phyloP scores from a whole-genome alignment of 2,888 invertebrate genomes.

The Nemoura dubitans region DNA sequence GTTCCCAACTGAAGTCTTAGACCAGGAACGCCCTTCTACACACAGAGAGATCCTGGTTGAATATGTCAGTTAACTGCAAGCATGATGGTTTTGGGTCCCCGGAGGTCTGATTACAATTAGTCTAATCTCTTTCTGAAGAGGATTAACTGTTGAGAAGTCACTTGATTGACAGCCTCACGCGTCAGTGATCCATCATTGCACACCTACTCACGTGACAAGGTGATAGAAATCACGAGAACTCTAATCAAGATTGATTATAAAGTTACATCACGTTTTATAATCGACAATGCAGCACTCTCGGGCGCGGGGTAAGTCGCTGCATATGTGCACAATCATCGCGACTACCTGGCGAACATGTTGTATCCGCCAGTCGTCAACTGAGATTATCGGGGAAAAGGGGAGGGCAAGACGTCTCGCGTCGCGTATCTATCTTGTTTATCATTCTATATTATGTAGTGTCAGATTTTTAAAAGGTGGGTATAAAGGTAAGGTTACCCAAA shows the following conservation, averaged over 20 bases:
- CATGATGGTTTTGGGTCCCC: background rate
- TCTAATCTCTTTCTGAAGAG: conserved; percentile 37
- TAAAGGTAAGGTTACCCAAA: background rate
- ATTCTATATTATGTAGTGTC: conserved; percentile 12
- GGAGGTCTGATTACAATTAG: conserved; percentile 40
- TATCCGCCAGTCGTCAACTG: background rate
- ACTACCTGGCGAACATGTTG: background rate
- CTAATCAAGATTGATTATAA: conserved; percentile 36
- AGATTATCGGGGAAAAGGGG: background rate
- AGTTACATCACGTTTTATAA: conserved; percentile 24
- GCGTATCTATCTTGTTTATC: background rate
- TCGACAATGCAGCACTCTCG: background rate
- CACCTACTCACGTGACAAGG: conserved; percentile 31
- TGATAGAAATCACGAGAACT: conserved; percentile 13
- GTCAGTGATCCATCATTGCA: conserved; percentile 46
- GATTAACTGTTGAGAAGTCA: conserved; percentile 33
- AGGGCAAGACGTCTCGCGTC: background rate
- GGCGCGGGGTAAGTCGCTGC: background rate
- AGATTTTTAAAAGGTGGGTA: conserved; percentile 7
- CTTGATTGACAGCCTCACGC: conserved; percentile 46
- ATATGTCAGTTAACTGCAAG: background rate
- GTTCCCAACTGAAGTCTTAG: conserved; percentile 32
- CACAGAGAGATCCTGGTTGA: conserved; percentile 24
- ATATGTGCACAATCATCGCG: background rate
- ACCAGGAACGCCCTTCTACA: conserved; percentile 21